Percentiles rank a stretch among this genome's conserved stretches.
phyloP scores from a whole-genome alignment of 2,113 vertebrate species.

The Etheostoma cragini region DNA sequence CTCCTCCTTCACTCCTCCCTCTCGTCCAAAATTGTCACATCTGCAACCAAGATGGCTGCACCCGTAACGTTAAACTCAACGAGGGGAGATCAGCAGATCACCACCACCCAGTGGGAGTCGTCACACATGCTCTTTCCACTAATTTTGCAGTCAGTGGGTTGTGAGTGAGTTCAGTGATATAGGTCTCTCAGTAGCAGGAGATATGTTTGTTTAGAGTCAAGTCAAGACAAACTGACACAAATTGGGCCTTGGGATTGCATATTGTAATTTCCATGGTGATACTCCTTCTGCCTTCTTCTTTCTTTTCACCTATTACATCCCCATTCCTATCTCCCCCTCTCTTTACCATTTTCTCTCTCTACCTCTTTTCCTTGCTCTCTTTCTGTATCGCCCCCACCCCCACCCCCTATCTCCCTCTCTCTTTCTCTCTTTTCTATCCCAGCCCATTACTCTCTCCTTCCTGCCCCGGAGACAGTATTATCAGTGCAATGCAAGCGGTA shows the following conservation, averaged over 20 bases:
- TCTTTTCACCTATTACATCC: slow-evolving; percentile 31
- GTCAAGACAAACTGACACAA: slow-evolving; percentile 34
- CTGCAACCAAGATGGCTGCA: no score
- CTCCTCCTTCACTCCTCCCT: no score
- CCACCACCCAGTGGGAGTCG: no score
- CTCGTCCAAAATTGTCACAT: no score
- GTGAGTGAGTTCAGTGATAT: slow-evolving; percentile 26
- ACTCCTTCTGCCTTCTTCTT: slow-evolving; percentile 24
- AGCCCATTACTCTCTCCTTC: slow-evolving; percentile 63
- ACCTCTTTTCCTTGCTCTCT: slow-evolving; percentile 25
- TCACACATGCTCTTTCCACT: no score
- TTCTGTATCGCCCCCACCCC: slow-evolving; percentile 5
- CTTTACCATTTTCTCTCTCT: slow-evolving; percentile 28
- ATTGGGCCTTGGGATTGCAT: slow-evolving; percentile 54
- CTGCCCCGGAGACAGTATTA: slow-evolving; percentile 72
- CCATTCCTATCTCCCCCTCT: slow-evolving; percentile 31
- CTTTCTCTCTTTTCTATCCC: slow-evolving; percentile 57
- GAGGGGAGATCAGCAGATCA: no score
- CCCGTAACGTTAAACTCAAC: no score
- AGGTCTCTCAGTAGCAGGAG: slow-evolving; percentile 20
- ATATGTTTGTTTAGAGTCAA: slow-evolving; percentile 31
- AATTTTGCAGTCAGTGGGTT: background rate
- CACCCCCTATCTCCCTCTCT: slow-evolving; percentile 33
- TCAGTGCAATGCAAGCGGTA: slow-evolving; percentile 71
- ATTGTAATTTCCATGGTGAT: slow-evolving; percentile 63